Percentiles rank a stretch among this genome's conserved stretches.
Evolutionary conservation across 1,140 invertebrate species (phyloP).

Genomic region (Neodiprion lecontei): DNA sequence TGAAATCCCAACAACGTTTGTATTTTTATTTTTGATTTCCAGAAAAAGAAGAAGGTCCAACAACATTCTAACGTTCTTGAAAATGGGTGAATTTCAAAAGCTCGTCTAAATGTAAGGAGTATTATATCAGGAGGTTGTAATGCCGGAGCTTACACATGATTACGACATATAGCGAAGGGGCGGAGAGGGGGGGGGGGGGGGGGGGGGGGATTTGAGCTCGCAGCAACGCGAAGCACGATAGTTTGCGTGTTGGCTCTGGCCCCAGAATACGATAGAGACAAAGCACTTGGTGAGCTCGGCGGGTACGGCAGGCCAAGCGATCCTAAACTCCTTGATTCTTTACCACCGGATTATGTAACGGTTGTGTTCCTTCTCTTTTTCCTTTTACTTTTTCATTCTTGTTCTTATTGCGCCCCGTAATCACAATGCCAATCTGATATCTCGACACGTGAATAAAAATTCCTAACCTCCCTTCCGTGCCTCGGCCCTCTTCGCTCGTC

Average conservation of each 20-base stretch:
- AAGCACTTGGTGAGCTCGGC: background rate
- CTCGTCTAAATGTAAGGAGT: too few relatives aligned
- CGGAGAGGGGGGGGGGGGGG: background rate
- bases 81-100: too few relatives aligned
- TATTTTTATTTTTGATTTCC: too few relatives aligned
- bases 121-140: background rate
- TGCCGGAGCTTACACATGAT: background rate
- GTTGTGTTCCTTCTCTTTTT: background rate
- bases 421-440: slow-evolving; percentile 2
- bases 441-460: background rate
- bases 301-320: background rate
- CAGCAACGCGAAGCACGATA: background rate
- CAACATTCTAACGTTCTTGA: too few relatives aligned
- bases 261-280: background rate
- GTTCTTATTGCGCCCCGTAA: background rate
- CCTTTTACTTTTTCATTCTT: background rate
- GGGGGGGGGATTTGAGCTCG: too few relatives aligned
- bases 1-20: too few relatives aligned
- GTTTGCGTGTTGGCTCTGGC: background rate
- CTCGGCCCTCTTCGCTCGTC: too few relatives aligned
- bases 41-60: too few relatives aligned
- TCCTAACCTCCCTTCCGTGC: too few relatives aligned
- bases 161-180: background rate
- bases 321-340: slow-evolving; percentile 2
- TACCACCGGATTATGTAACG: background rate